Conservation (phyloP, 1,140 invertebrate genomes). For the Drosophila pectinifera region DNA sequence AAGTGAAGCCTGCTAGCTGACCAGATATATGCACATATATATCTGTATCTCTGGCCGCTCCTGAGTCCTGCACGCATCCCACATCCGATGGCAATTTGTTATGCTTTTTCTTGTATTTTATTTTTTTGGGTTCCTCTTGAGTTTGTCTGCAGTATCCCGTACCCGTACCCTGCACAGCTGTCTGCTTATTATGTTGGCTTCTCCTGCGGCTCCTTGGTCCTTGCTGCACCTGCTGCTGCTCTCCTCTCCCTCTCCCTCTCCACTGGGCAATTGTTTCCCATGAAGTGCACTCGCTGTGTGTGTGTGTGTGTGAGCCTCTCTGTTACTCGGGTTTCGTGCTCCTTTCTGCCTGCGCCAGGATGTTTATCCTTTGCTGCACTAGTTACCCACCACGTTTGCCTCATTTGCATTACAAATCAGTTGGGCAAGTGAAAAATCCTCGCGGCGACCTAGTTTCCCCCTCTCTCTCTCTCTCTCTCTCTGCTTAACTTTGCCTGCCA, state of each 20-base stretch:
- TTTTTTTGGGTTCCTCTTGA: slow-evolving; percentile 37
- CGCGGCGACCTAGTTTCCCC: slow-evolving; percentile 66
- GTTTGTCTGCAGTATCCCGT: slow-evolving; percentile 42
- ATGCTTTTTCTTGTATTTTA: slow-evolving; percentile 10
- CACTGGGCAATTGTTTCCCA: slow-evolving; percentile 52
- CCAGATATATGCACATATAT: slow-evolving; percentile 12
- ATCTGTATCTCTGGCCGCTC: slow-evolving; percentile 17
- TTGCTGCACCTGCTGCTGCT: slow-evolving; percentile 34
- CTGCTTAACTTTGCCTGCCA: slow-evolving; percentile 37
- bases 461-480: background rate
- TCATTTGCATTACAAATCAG: slow-evolving; percentile 83
- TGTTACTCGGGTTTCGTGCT: slow-evolving; percentile 12
- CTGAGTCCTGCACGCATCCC: slow-evolving; percentile 52
- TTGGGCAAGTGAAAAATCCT: slow-evolving; percentile 69
- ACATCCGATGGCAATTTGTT: slow-evolving; percentile 62
- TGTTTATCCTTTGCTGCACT: slow-evolving; percentile 65
- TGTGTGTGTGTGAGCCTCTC: slow-evolving; percentile 3
- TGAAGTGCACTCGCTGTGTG: slow-evolving; percentile 34
- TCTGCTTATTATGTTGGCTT: slow-evolving; percentile 63
- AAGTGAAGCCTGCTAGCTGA: slow-evolving; percentile 21
- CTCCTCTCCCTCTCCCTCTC: slow-evolving; percentile 4
- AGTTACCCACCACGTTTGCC: slow-evolving; percentile 59
- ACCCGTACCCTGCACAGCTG: slow-evolving; percentile 27
- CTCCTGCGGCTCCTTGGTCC: slow-evolving; percentile 22
- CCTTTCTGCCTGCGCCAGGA: slow-evolving; percentile 6